Percentiles rank a stretch among this genome's conserved stretches.
Evolutionary conservation across 2,888 invertebrate genomes (phyloP).

Genomic region (Coelinius sp.): DNA sequence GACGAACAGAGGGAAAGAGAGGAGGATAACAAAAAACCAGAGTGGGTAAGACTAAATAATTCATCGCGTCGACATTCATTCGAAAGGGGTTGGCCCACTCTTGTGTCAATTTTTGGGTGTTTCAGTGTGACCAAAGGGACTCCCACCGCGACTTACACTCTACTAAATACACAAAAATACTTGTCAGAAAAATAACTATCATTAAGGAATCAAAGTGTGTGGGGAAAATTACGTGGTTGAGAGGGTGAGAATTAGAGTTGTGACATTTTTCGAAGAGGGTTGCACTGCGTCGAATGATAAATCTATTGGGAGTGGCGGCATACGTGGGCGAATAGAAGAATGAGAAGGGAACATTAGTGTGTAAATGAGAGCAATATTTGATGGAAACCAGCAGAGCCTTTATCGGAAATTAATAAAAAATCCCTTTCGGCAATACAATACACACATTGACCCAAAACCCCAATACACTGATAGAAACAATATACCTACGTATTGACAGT

Average conservation of each 20-base stretch:
- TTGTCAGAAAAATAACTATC: conserved; percentile 45
- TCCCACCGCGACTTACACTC: not conserved
- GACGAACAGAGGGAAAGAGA: not conserved
- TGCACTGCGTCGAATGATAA: conserved; percentile 56
- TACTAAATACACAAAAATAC: conserved; percentile 47
- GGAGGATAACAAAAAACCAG: not conserved
- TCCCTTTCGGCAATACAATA: conserved; percentile 41
- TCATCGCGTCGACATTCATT: conserved; percentile 17
- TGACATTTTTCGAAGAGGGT: conserved; percentile 30
- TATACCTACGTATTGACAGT: not conserved
- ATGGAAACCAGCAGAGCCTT: conserved; percentile 28
- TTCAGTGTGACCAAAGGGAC: not conserved
- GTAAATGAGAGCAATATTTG: conserved; percentile 54
- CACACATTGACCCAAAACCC: conserved; percentile 14
- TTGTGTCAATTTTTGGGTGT: conserved; percentile 28
- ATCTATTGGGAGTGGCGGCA: conserved; percentile 51
- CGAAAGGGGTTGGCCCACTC: not conserved
- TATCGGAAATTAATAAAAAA: conserved; percentile 60
- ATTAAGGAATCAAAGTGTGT: conserved; percentile 38
- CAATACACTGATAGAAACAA: not conserved
- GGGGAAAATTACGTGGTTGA: conserved; percentile 22
- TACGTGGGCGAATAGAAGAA: conserved; percentile 9
- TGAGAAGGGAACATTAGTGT: conserved; percentile 55
- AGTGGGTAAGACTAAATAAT: conserved; percentile 14
- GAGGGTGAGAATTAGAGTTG: not conserved